Evolutionary conservation across 2,888 invertebrate species (phyloP), one percentile per base, ranked within the genome.

Genomic region (Carcina quercana): DNA sequence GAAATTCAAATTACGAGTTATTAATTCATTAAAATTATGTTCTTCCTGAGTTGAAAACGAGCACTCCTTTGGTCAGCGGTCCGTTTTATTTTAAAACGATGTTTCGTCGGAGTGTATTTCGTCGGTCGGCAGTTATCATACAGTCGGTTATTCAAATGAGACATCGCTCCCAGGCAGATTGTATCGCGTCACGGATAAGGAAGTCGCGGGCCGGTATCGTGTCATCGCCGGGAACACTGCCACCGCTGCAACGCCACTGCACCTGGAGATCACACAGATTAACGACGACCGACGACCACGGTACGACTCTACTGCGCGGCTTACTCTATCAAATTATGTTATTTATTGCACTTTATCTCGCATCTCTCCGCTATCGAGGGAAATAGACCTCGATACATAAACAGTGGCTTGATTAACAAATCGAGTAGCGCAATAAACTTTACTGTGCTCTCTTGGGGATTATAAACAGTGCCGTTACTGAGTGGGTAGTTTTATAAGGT

Each of bases 181-280:
- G 53, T 64, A 76, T 76, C 75, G 59, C 59, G 60, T 64, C 61
- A 66, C 67, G 74, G 72, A 75, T 78, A 74, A 73, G 76, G 74
- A 71, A 76, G 69, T 68, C 56, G 57, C 54, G 46, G 51, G 50
- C 47, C 53, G 53, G 51, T 69, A 72, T 74, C 74, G 56, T 72
- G 61, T 62, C 68, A 65, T 65, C 70, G 59, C 52, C 48, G 54
- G 48, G 53, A 47, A 45, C 46, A 37, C 48, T 51, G 58, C 56
- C 53, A 58, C 53, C 42, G 47, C 44, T n/a, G n/a, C n/a, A n/a
- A n/a, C n/a, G n/a, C n/a, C n/a, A n/a, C n/a, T n/a, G n/a, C n/a
- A 19, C 19, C 24, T 29, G 5, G 14, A 34, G 25, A 30, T 30
- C 30, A 29, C 49, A 48, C 28, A 50, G 51, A 43, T 30, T 27